These are phyloP conservation scores for Rhaphigaster nebulosa DNA, from an alignment of 2,888 invertebrate species.

Conservation along the genomic window DNA sequence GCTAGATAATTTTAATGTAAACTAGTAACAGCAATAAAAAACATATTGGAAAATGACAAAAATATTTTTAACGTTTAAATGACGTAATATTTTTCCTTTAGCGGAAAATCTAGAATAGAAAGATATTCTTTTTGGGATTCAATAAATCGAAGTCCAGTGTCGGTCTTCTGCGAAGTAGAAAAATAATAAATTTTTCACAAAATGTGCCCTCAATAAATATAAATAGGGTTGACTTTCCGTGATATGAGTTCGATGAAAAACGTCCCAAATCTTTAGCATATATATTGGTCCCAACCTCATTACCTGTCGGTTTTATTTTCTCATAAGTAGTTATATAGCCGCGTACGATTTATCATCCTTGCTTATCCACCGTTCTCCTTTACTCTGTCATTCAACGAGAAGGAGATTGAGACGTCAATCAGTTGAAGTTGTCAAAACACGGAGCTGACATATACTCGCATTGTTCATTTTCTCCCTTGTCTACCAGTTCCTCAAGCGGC, in stretches of 20 bases:
- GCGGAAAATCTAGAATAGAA: too few species aligned
- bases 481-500: not conserved
- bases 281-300: slow-evolving; percentile 10
- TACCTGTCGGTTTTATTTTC: not conserved
- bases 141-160: too few species aligned
- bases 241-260: not conserved
- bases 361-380: slow-evolving; percentile 30
- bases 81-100: too few species aligned
- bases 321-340: slow-evolving; percentile 40
- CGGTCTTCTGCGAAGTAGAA: too few species aligned
- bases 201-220: not conserved
- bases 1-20: too few species aligned
- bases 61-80: too few species aligned
- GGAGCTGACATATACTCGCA: slow-evolving; percentile 38
- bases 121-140: too few species aligned
- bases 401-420: slow-evolving; percentile 48
- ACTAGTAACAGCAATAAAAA: too few species aligned
- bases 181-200: not conserved
- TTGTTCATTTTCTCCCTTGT: slow-evolving; percentile 37
- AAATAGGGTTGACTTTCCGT: not conserved
- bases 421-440: slow-evolving; percentile 41
- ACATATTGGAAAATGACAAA: too few species aligned
- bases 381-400: slow-evolving; percentile 30
- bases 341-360: not conserved
- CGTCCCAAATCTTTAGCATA: not conserved